Evolutionary conservation across 2,113 vertebrate species (phyloP), one percentile per base, ranked within the genome.

Genomic region (Proteles cristata): DNA sequence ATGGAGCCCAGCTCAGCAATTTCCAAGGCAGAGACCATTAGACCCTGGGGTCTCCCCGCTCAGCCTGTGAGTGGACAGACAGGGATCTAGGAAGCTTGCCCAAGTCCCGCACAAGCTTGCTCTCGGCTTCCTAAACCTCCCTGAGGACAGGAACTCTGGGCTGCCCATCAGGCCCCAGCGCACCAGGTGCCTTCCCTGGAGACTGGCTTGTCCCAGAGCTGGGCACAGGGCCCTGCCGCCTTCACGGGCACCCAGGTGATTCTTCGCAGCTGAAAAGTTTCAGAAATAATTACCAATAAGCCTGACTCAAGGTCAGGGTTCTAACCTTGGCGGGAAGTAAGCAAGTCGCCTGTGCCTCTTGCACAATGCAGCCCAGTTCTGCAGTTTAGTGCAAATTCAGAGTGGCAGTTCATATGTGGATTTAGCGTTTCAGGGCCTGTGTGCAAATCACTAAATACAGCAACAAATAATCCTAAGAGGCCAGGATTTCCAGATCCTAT

Each of bases 391-490:
- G 4, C 31, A 35, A 4, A n/a, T 4, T 12, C 21, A 31, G 31
- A 33, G 14, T 0, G 43, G 10, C 3, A 2, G 31, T 0, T 8
- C 23, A 2, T 0, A 0, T 4, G 4, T 0, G 43, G 10, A 25
- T 35, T 19, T 1, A 4, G 68, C 0, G 3, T 58, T 26, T n/a
- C 61, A n/a, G 17, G 19, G 17, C 43, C 55, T 5, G 0, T 1
- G 9, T 17, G 26, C 26, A 33, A 73, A n/a, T 66, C 65, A 6
- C 26, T 12, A 48, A 4, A n/a, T 0, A 5, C 0, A 28, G 7
- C 25, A 0, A 5, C 9, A 2, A 45, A 43, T 39, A 9, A 1
- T 7, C 39, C 25, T 5, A 1, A 3, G 1, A 9, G n/a, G n/a
- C 50, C 11, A 6, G 33, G 68, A 33, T 33, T 9, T 5, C 80